Evolutionary conservation across 2,797 vertebrate genomes (phyloP).

Genomic region (Schizothorax lantsangensis): DNA sequence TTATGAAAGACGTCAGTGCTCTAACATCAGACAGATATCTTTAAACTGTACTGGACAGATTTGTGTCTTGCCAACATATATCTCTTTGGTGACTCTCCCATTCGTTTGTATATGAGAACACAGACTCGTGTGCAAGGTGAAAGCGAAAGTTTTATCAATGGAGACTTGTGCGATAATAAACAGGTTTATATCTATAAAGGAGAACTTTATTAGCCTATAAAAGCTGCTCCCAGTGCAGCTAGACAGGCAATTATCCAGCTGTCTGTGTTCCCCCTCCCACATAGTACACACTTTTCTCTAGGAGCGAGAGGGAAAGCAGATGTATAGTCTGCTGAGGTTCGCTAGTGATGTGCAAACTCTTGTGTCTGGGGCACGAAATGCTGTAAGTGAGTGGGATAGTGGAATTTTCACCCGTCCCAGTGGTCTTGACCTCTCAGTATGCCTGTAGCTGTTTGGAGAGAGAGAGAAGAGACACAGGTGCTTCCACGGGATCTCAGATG

Average conservation of each 20-base stretch:
- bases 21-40: constrained; percentile 19
- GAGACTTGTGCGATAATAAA: constrained; percentile 27
- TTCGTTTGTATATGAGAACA: not conserved
- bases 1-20: constrained; percentile 18
- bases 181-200: constrained; percentile 43
- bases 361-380: constrained; percentile 14
- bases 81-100: not conserved
- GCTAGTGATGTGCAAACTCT: constrained; percentile 30
- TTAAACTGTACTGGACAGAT: not conserved
- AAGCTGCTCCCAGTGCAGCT: constrained; percentile 36
- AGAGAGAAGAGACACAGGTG: constrained; percentile 52
- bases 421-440: constrained; percentile 24
- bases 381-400: constrained; percentile 24
- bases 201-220: constrained; percentile 40
- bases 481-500: constrained; percentile 33
- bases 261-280: constrained; percentile 41
- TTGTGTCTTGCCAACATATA: constrained; percentile 19
- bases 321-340: constrained; percentile 40
- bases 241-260: constrained; percentile 44
- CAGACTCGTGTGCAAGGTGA: not conserved
- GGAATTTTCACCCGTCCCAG: constrained; percentile 19
- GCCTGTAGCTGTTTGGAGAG: constrained; percentile 16
- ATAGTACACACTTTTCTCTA: constrained; percentile 19
- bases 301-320: constrained; percentile 36
- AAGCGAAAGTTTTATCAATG: constrained; percentile 40